phyloP scores from a whole-genome alignment of 2,797 vertebrate species.

The Cossypha polioptera region DNA sequence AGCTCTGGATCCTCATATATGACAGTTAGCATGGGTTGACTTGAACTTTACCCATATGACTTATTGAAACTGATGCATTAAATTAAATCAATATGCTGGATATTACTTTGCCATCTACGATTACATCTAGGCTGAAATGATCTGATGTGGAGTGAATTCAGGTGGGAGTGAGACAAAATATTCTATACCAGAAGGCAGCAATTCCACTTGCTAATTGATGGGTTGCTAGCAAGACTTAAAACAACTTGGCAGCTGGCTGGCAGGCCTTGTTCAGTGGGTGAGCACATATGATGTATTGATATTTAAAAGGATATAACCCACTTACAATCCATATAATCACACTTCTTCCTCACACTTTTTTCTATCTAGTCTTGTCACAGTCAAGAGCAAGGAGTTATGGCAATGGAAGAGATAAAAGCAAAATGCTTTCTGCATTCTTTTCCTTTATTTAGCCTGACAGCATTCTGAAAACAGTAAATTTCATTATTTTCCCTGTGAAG shows the following conservation, averaged over 20 bases:
- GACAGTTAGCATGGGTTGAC: background rate
- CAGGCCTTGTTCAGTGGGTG: background rate
- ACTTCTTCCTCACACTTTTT: background rate
- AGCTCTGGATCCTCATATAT: background rate
- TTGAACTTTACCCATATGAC: background rate
- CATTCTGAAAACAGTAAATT: background rate
- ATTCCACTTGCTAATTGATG: slow-evolving; percentile 33
- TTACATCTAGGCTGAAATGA: background rate
- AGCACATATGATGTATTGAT: background rate
- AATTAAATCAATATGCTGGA: background rate
- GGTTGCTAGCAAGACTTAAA: slow-evolving; percentile 19
- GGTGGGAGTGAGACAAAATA: slow-evolving; percentile 16
- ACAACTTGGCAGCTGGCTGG: slow-evolving; percentile 29
- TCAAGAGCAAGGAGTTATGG: background rate
- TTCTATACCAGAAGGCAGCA: slow-evolving; percentile 6
- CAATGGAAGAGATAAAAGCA: background rate
- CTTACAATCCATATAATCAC: background rate
- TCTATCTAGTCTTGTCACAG: background rate
- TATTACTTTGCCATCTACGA: slow-evolving; percentile 4
- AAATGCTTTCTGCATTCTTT: background rate
- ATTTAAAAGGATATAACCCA: slow-evolving; percentile 22
- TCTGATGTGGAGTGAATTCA: slow-evolving; percentile 10
- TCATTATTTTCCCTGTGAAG: background rate
- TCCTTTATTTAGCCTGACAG: background rate
- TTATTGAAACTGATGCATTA: slow-evolving; percentile 15